Percentiles rank a stretch among this genome's conserved stretches.
These are phyloP conservation scores for Corydoras sp. DNA, from an alignment of 2,113 vertebrate species.

Conservation along the genomic window DNA sequence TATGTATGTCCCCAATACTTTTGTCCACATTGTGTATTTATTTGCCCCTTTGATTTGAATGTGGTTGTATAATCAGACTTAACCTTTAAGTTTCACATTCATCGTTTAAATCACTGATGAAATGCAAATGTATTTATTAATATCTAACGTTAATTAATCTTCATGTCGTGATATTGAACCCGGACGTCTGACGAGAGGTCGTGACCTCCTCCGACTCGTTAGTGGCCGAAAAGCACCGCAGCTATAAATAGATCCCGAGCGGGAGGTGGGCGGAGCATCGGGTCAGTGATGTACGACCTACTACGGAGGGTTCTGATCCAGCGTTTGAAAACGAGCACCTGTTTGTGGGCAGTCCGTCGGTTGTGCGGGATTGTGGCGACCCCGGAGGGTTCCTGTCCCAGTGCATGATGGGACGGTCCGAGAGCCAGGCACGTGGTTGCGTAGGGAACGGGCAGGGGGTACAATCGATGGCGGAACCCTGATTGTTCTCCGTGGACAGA, in stretches of 20 bases:
- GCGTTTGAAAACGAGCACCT: no score
- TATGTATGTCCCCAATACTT: no score
- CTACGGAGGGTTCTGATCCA: no score
- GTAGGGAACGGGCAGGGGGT: conserved; percentile 10
- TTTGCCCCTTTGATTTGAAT: no score
- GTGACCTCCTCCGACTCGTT: conserved; percentile 13
- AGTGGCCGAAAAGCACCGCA: conserved; percentile 8
- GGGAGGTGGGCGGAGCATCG: conserved; percentile 20
- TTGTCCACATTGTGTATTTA: no score
- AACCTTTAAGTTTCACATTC: not conserved
- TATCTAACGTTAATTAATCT: conserved; percentile 14
- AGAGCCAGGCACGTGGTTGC: conserved; percentile 32
- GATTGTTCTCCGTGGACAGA: conserved; percentile 13
- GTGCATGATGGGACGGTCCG: conserved; percentile 32
- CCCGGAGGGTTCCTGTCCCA: not conserved
- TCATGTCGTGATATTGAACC: conserved; percentile 25
- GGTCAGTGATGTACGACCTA: not conserved
- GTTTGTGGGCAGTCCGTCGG: conserved; percentile 20
- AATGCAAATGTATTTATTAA: conserved; percentile 43
- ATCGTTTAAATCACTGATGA: conserved; percentile 7
- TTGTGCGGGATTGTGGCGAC: conserved; percentile 23
- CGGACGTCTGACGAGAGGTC: conserved; percentile 19
- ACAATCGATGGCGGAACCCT: conserved; percentile 27
- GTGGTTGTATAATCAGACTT: no score
- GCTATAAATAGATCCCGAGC: conserved; percentile 2